Evolutionary conservation across 2,888 invertebrate genomes (phyloP).

Genomic region (Calliopum simillimum): DNA sequence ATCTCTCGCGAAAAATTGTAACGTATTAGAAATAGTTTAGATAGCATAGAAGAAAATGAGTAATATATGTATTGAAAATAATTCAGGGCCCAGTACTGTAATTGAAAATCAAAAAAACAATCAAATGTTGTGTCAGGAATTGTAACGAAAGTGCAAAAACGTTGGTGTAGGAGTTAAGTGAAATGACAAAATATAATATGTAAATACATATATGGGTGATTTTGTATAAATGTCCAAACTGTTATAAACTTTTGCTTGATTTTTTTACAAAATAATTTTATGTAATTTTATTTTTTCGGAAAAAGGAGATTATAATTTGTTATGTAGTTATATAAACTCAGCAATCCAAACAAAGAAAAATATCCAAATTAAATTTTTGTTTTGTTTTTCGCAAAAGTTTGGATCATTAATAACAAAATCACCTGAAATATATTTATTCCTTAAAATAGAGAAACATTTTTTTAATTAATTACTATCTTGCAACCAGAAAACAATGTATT

Average conservation of each 20-base stretch:
- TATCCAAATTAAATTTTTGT: too few relatives aligned
- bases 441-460: neutral
- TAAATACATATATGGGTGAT: neutral
- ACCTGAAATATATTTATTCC: slow-evolving; percentile 1
- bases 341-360: too few relatives aligned
- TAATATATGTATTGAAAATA: slow-evolving; percentile 11
- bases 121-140: slow-evolving; percentile 23
- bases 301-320: too few relatives aligned
- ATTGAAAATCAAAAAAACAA: slow-evolving; percentile 2
- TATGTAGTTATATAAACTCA: too few relatives aligned
- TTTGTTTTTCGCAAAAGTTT: too few relatives aligned
- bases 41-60: slow-evolving; percentile 12
- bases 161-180: too few relatives aligned
- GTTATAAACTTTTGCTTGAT: too few relatives aligned
- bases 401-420: neutral
- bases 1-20: too few relatives aligned
- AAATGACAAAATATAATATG: too few relatives aligned
- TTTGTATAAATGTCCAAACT: too few relatives aligned
- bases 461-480: neutral
- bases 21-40: slow-evolving; percentile 1
- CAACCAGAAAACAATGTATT: slow-evolving; percentile 38
- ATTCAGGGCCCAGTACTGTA: slow-evolving; percentile 25
- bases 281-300: too few relatives aligned
- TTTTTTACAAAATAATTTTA: too few relatives aligned
- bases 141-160: slow-evolving; percentile 39